Evolutionary conservation across 2,888 invertebrate genomes (phyloP).

Genomic region (Xanthorhoe designata): DNA sequence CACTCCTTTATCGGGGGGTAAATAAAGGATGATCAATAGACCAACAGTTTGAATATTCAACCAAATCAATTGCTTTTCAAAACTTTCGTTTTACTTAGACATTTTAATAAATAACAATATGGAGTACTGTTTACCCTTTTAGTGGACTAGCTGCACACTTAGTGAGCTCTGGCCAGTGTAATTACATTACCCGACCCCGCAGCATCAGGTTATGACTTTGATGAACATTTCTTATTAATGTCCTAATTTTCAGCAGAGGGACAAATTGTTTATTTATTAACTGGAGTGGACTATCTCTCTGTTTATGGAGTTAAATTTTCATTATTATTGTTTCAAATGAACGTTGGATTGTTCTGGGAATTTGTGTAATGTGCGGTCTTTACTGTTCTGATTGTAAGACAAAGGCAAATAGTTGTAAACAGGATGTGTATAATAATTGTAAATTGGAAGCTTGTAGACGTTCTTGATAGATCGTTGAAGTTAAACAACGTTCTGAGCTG

Average conservation of each 20-base stretch:
- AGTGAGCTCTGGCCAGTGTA: conserved; percentile 9
- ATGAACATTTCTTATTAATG: conserved; percentile 34
- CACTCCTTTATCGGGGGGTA: too few species aligned
- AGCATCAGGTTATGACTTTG: conserved; percentile 24
- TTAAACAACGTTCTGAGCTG: too few species aligned
- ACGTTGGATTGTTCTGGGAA: conserved; percentile 4
- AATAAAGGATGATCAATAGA: too few species aligned
- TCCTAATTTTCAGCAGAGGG: conserved; percentile 32
- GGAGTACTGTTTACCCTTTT: not conserved
- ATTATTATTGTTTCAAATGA: conserved; percentile 10
- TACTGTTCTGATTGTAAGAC: too few species aligned
- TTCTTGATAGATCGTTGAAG: too few species aligned
- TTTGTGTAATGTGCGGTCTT: not conserved
- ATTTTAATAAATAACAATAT: too few species aligned
- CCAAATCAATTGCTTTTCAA: too few species aligned
- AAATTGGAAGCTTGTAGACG: too few species aligned
- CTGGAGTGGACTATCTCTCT: conserved; percentile 19
- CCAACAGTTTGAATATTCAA: too few species aligned
- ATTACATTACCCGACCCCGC: conserved; percentile 19
- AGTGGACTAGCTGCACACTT: not conserved
- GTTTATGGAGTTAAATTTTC: conserved; percentile 19
- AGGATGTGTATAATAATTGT: too few species aligned
- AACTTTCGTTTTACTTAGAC: too few species aligned
- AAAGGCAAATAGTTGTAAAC: too few species aligned
- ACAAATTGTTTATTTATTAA: conserved; percentile 34